Percentiles rank a stretch among this genome's conserved stretches.
Evolutionary conservation across 2,888 invertebrate genomes (phyloP).

Genomic region (Sphecodes monilicornis): DNA sequence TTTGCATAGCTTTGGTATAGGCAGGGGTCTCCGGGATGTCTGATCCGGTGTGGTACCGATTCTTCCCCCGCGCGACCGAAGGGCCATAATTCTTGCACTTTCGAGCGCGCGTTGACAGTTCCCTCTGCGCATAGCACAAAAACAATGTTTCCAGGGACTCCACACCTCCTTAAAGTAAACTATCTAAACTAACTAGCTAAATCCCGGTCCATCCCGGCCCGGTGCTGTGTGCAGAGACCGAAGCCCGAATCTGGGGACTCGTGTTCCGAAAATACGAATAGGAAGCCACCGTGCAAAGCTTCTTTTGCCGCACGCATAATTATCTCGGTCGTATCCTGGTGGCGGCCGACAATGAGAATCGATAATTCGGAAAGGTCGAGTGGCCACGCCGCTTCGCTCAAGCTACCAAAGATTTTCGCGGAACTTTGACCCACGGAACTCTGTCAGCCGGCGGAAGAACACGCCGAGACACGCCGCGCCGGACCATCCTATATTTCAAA

Average conservation of each 20-base stretch:
- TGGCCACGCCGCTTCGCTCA: conserved; percentile 30
- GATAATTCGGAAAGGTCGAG: conserved; percentile 55
- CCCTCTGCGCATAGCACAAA: too few species aligned
- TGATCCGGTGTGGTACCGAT: too few species aligned
- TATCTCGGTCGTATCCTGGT: conserved; percentile 38
- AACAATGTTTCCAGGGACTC: too few species aligned
- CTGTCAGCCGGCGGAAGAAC: conserved; percentile 16
- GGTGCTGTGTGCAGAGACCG: too few species aligned
- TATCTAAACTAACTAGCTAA: too few species aligned
- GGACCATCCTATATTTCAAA: conserved; percentile 50
- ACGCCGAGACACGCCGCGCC: conserved; percentile 40
- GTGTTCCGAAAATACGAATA: conserved; percentile 30
- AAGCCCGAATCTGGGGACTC: neutral
- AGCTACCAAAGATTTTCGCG: neutral
- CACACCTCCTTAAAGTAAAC: too few species aligned
- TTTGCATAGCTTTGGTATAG: too few species aligned
- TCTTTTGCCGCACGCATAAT: conserved; percentile 44
- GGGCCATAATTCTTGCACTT: too few species aligned
- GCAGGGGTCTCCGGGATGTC: too few species aligned
- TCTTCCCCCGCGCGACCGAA: too few species aligned
- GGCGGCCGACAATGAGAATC: conserved; percentile 51
- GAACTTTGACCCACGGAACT: neutral
- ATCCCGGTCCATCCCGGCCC: too few species aligned
- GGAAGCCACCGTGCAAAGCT: neutral
- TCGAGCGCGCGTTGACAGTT: too few species aligned